Evolutionary conservation across 2,113 vertebrate species (phyloP), one percentile per base, ranked within the genome.

Genomic region (Chrysochloris asiatica): DNA sequence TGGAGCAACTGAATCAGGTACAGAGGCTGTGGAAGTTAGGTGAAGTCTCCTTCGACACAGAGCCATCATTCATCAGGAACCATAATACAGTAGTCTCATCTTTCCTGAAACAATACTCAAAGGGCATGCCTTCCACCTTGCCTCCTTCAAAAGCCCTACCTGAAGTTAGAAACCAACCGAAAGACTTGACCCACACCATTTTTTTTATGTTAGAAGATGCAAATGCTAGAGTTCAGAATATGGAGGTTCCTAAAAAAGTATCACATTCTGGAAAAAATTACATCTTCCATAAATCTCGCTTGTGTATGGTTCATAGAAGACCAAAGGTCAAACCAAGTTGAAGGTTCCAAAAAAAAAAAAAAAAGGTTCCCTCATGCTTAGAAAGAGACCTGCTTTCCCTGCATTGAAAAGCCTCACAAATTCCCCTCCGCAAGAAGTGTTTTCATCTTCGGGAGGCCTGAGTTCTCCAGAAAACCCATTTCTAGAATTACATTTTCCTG

Each of bases 141-240:
- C 7, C 47, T 4, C 6, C 0, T 65, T 56, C 65, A 2, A 33
- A 89, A 0, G 3, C 22, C 22, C 72, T 67, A 24, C 30, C 65
- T 17, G 11, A 85, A 6, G 38, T n/a, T 3, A 84, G 26, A 52
- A 88, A 83, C 0, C 47, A 82, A 19, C 41, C 17, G 0, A 4
- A 76, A 52, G 88, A 89, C 82, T 73, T 95, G 28, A 33, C 52
- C 6, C n/a, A 95, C 17, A 36, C 83, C 13, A 11, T 95, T 41
- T 47, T 47, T 33, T 5, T 84, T 72, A n/a, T n/a, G n/a, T 65
- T 93, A 77, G 61, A 94, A 83, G 38, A 85, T 0, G 43, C 47
- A 28, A 48, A 91, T 19, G 73, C 86, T 48, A 83, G 41, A 41
- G 41, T 26, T 6, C 73, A 13, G 43, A 79, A 43, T 19, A 52